Evolutionary conservation across 1,140 invertebrate genomes (phyloP).

Genomic region (Ceratitis capitata): DNA sequence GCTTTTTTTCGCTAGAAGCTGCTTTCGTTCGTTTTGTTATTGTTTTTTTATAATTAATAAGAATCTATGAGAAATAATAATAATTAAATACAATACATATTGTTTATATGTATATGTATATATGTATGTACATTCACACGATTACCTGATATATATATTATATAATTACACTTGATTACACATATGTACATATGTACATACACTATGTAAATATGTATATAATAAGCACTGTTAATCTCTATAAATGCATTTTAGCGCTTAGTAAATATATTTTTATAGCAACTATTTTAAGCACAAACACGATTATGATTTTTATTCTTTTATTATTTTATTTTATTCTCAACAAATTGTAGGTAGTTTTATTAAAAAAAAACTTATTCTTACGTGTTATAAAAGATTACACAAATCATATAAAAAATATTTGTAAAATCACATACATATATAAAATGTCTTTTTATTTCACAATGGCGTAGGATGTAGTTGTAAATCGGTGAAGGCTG

Average conservation of each 20-base stretch:
- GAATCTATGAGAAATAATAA: background rate
- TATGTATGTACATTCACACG: too few relatives aligned
- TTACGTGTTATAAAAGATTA: constrained; percentile 23
- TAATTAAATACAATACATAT: background rate
- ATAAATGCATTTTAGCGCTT: background rate
- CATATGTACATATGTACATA: background rate
- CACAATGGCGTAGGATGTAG: too few relatives aligned
- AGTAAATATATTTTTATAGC: background rate
- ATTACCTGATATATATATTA: background rate
- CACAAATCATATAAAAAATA: constrained; percentile 26
- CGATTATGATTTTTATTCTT: background rate
- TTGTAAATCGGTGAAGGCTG: background rate
- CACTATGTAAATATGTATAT: background rate
- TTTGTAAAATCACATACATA: constrained; percentile 18
- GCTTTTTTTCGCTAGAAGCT: background rate
- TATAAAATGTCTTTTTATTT: constrained; percentile 30
- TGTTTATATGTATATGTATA: too few relatives aligned
- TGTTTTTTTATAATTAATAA: background rate
- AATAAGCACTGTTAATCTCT: background rate
- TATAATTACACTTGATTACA: background rate
- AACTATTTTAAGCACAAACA: background rate
- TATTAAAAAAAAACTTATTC: constrained; percentile 9
- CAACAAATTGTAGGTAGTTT: background rate
- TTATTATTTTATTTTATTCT: too few relatives aligned
- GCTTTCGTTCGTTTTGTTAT: background rate